A percentile compares a stretch with the other conserved stretches of the same genome.
Evolutionary conservation across 2,888 invertebrate genomes (phyloP).

Genomic region (Monochamus alternatus): DNA sequence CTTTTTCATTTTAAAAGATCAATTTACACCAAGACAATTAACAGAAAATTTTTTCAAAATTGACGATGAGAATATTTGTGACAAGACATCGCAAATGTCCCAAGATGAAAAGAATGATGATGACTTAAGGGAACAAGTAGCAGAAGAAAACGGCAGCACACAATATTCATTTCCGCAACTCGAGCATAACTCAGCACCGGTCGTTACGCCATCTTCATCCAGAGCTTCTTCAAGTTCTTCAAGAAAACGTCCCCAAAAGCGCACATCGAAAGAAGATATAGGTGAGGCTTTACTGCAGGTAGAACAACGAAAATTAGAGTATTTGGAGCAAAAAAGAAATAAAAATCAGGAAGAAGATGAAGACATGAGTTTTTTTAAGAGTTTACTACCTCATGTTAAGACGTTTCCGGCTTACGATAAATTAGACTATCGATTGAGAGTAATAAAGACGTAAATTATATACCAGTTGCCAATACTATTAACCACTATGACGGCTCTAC

Average conservation of each 20-base stretch:
- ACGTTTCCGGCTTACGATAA: constrained; percentile 43
- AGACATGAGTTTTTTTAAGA: constrained; percentile 48
- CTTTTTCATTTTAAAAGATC: not conserved
- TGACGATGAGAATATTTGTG: no score
- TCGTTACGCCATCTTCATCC: not conserved
- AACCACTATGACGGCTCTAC: no score
- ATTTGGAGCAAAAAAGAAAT: constrained; percentile 35
- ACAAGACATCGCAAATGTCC: no score
- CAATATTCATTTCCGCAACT: no score
- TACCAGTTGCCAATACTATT: no score
- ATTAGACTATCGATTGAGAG: constrained; percentile 40
- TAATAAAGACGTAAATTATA: constrained; percentile 38
- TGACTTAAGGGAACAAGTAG: not conserved
- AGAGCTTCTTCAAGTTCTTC: not conserved
- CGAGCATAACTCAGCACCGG: not conserved
- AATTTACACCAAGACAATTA: not conserved
- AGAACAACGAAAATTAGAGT: not conserved
- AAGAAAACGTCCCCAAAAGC: not conserved
- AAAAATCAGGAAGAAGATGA: constrained; percentile 44
- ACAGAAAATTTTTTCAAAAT: no score
- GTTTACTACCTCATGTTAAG: constrained; percentile 48
- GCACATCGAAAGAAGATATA: not conserved
- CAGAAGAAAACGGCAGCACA: not conserved
- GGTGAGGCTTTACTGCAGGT: not conserved
- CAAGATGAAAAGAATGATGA: not conserved